Evolutionary conservation across 2,113 vertebrate genomes (phyloP).

Genomic region (Calidris pygmaea): DNA sequence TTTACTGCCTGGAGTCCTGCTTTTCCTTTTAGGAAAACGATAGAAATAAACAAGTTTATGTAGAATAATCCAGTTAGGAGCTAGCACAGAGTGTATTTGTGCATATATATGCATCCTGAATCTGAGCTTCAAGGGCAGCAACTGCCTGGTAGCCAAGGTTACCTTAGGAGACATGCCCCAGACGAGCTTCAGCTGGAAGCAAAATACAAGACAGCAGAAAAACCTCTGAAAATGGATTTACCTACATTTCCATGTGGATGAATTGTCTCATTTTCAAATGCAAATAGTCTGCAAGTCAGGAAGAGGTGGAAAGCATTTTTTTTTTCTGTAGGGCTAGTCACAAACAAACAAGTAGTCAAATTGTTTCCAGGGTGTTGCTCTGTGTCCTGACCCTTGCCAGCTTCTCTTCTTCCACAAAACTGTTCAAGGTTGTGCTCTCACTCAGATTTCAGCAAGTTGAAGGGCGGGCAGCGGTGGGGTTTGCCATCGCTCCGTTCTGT

Average conservation of each 20-base stretch:
- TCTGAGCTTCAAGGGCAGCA: not conserved
- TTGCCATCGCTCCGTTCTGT: rapidly evolving
- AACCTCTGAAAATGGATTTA: not conserved
- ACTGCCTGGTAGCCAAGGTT: not conserved
- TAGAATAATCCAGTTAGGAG: not conserved
- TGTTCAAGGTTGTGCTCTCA: not conserved
- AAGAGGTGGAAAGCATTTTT: not conserved
- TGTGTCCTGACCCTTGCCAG: not conserved
- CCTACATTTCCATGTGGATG: not conserved
- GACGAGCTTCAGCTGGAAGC: not conserved
- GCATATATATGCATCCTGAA: not conserved
- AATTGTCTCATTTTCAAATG: not conserved
- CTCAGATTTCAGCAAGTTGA: not conserved
- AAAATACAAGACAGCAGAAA: not conserved
- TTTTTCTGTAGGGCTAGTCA: not conserved
- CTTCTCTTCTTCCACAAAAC: not conserved
- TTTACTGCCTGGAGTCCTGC: not conserved
- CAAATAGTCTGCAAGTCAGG: not conserved
- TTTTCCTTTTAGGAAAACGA: not conserved
- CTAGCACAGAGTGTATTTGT: not conserved
- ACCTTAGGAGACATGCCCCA: not conserved
- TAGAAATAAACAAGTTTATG: not conserved
- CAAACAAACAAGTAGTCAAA: not conserved
- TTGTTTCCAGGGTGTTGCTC: not conserved
- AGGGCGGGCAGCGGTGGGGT: rapidly evolving